Evolutionary conservation across 2,797 vertebrate genomes (phyloP), one percentile per base, ranked within the genome.

Genomic region (Macroramphosus scolopax): DNA sequence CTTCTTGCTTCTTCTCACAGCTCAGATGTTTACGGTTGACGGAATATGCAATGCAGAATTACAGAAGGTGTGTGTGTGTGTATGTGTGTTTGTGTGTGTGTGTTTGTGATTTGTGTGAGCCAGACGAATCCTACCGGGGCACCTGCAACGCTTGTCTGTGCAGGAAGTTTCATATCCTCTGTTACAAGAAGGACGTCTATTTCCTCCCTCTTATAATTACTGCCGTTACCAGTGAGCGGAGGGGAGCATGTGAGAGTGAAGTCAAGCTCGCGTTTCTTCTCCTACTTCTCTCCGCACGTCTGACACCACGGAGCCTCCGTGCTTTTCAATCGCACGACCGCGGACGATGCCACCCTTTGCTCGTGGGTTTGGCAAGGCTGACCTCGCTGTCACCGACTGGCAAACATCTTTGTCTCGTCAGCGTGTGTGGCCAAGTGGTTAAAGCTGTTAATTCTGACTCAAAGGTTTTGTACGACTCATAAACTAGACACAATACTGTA

Each of bases 101-200:
- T 75, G 79, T 83, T 82, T 81, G 72, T 62, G 89, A 88, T 83
- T 90, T 87, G 90, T 88, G 85, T 81, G 78, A 89, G 87, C 72
- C 84, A 85, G 78, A 76, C 77, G 67, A 85, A 89, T 75, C 82
- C 83, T 72, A 72, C 29, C 78, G 6, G 71, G 86, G 89, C 91
- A 95, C 91, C 90, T 92, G 90, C 81, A 77, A 83, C 75, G 59
- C 76, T 82, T 55, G 87, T 88, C 89, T 90, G 83, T 24, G 78
- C 91, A 93, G 91, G 91, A 95, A 92, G 89, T 89, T 86, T 92
- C 90, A 92, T 91, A 89, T 92, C 89, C 90, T 92, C 88, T 89
- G 86, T 85, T 82, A 87, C 89, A 82, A 86, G n/a, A 77, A 60
- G 84, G 86, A 90, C 80, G 84, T 85, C 80, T 59, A 87, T 88